These are phyloP conservation scores for Drosophila paramelanica DNA, from an alignment of 2,888 invertebrate species.

Conservation along the genomic window DNA sequence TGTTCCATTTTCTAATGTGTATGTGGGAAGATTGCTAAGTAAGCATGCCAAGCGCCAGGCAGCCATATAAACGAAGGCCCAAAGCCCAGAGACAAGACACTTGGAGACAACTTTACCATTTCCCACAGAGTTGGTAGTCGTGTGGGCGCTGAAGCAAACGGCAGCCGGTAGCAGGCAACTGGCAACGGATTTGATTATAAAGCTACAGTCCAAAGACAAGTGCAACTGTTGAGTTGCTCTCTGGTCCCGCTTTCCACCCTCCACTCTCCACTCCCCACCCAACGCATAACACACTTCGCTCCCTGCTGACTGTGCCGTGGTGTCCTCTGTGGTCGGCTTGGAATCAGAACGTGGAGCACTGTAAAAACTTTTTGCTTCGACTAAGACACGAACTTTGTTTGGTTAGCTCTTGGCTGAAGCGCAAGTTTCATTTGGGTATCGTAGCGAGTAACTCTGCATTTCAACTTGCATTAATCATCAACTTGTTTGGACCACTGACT, in stretches of 20 bases:
- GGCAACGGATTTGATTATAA: conserved; percentile 60
- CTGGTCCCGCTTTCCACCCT: conserved; percentile 5
- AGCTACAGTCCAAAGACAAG: conserved; percentile 56
- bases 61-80: conserved; percentile 6
- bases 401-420: conserved; percentile 22
- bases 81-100: conserved; percentile 32
- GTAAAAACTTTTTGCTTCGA: conserved; percentile 37
- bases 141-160: conserved; percentile 10
- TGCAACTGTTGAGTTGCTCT: conserved; percentile 57
- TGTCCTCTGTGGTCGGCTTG: conserved; percentile 22
- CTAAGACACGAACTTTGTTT: conserved; percentile 47
- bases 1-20: conserved; percentile 20
- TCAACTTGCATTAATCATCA: conserved; percentile 75
- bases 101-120: conserved; percentile 67
- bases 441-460: conserved; percentile 53
- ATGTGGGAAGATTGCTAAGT: conserved; percentile 20
- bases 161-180: conserved; percentile 14
- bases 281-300: background rate
- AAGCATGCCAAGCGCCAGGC: conserved; percentile 18
- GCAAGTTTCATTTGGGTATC: conserved; percentile 59
- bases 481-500: conserved; percentile 62
- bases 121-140: conserved; percentile 43
- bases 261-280: background rate
- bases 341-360: conserved; percentile 8
- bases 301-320: conserved; percentile 12